Evolutionary conservation across 2,113 vertebrate genomes (phyloP).

Genomic region (Crotalus helleri): DNA sequence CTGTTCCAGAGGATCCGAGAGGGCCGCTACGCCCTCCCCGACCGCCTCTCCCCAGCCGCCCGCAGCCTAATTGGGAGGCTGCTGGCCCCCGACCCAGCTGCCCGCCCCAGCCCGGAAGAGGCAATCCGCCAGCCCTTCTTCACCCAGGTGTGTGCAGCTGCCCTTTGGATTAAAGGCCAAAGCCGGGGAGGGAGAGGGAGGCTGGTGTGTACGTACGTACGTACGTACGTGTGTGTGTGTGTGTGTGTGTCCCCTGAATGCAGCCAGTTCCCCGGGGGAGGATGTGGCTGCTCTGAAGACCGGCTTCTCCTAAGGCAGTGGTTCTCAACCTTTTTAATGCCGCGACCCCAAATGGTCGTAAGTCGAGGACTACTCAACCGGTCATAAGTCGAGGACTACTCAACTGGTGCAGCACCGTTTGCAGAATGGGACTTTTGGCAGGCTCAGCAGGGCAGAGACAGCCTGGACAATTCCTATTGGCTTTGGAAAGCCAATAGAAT

Average conservation of each 20-base stretch:
- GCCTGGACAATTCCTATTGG: too few species aligned
- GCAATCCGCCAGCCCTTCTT: slow-evolving; percentile 64
- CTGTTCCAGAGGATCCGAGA: slow-evolving; percentile 54
- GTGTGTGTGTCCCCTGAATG: too few species aligned
- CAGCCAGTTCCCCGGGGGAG: not conserved
- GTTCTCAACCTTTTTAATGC: too few species aligned
- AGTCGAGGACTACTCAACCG: too few species aligned
- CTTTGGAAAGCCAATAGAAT: too few species aligned
- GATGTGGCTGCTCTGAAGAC: not conserved
- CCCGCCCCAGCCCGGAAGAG: slow-evolving; percentile 51
- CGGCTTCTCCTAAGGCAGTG: not conserved
- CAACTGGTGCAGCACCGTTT: too few species aligned
- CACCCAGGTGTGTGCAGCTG: slow-evolving; percentile 51
- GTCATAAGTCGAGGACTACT: too few species aligned
- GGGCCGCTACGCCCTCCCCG: slow-evolving; percentile 6
- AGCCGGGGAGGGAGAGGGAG: fast-evolving
- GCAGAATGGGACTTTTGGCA: too few species aligned
- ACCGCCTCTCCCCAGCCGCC: slow-evolving; percentile 25
- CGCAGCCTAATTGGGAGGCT: slow-evolving; percentile 52
- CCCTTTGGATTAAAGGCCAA: not conserved
- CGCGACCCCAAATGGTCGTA: too few species aligned
- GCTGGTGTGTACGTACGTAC: too few species aligned
- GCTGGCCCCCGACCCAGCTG: slow-evolving; percentile 34
- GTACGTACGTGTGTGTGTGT: too few species aligned
- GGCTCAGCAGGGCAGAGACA: too few species aligned